A percentile compares a stretch with the other conserved stretches of the same genome.
phyloP scores from a whole-genome alignment of 2,797 vertebrate genomes.

The Bucorvus abyssinicus region DNA sequence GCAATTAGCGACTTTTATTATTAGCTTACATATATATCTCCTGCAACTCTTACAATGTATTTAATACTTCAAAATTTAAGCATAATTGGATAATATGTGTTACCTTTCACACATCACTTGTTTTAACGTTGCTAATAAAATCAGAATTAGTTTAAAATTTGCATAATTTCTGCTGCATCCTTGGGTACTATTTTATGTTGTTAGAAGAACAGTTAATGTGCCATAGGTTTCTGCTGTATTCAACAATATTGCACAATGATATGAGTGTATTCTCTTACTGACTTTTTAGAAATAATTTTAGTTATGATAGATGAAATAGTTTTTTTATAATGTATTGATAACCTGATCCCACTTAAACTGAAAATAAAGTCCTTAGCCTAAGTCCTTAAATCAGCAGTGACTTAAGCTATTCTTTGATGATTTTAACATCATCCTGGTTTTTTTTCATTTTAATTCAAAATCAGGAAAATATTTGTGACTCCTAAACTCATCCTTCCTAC shows the following conservation, averaged over 20 bases:
- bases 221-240: not conserved
- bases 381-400: not conserved
- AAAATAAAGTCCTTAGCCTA: not conserved
- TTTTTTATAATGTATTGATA: not conserved
- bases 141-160: not conserved
- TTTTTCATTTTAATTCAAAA: not conserved
- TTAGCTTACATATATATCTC: not conserved
- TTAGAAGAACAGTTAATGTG: not conserved
- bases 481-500: not conserved
- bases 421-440: not conserved
- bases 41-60: not conserved
- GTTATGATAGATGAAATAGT: not conserved
- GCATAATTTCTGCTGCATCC: not conserved
- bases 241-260: not conserved
- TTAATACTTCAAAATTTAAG: not conserved
- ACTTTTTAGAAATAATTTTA: not conserved
- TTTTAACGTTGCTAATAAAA: not conserved
- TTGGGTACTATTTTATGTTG: slow-evolving; percentile 2
- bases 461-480: not conserved
- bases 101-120: not conserved
- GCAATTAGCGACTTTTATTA: not conserved
- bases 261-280: not conserved
- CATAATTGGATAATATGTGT: not conserved
- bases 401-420: not conserved
- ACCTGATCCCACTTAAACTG: not conserved